Evolutionary conservation across 2,797 vertebrate species (phyloP), one percentile per base, ranked within the genome.

Genomic region (Catamblyrhynchus diadema): DNA sequence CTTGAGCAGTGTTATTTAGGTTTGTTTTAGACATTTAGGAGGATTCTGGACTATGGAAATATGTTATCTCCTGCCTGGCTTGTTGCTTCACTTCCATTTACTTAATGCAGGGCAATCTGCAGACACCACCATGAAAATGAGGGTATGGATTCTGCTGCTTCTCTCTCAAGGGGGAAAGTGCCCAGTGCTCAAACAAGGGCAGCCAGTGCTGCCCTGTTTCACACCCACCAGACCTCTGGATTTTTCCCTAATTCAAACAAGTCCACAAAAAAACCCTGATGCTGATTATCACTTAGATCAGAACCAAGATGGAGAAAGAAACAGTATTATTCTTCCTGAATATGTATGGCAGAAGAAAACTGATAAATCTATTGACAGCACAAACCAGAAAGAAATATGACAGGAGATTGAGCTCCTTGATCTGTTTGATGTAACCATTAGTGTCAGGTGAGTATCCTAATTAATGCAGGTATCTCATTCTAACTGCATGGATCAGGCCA

Each of bases 401-500:
- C 82, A 94, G 74, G 72, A 86, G 51, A 87, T 39, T 30, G 62
- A 69, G 85, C 45, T 84, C 32, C 92, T 74, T 66, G 64, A 48
- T 47, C 54, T 82, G 51, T 89, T 81, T 93, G 61, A 69, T 86
- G 57, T 93, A 64, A 77, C 85, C 27, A 33, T 89, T 95, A 73
- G 73, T 94, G 66, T 64, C 86, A 93, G 88, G 45, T 66, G 56
- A 96, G 51, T 33, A 60, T 81, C 90, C 66, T 81, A 96, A 86
- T 88, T 95, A 91, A 94, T 90, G 65, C 53, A 73, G 54, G 64
- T 92, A 90, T 94, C 73, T 95, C 79, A 27, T 89, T 78, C 56
- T 97, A 90, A 94, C 81, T 96, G 96, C n/a, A 61, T 45, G 48
- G 85, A 94, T 94, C 75, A 91, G 77, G 94, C 50, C 14, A 33